Base-by-base conservation (phyloP, 35 echinoderm and acorn worm genomes). In the Apostichopus parvimensis region DNA sequence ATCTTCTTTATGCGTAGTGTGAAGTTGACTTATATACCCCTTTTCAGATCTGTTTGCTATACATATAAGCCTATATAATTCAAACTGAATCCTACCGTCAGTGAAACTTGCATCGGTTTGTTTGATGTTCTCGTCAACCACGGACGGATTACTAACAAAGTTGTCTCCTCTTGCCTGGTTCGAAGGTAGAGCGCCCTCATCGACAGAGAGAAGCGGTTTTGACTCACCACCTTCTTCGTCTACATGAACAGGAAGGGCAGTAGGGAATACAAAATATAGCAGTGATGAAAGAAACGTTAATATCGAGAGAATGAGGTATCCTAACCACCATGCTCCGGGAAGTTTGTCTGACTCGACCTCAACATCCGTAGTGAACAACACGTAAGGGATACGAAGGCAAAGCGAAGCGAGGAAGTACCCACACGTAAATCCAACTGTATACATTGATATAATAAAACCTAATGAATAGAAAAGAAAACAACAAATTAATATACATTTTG, bases 281-380 rank as follows among this genome's bases (percentile, higher is more conserved):
- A 64, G 10, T 62, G 85, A 8, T 26, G 85, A n/a, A 0, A 87
- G 10, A 18, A 87, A 71, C 13, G 25, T 57, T 6, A 87, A 15
- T 14, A 57, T 11, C 57, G 85, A 68, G 6, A 87, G 6, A 6
- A 87, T 15, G 9, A 87, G 15, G 85, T 86, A 86, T 15, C 83
- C 83, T 54, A 86, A 55, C 83, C 83, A 86, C 83, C 83, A 86
- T 28, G 83, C 83, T 5, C 83, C 83, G 4, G 83, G 83, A 57
- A 86, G 83, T 58, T 58, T 65, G 55, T 12, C 14, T 57, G 45
- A 9, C 53, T 86, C 83, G 6, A 86, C 55, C 10, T 25, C 83
- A 54, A 57, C 83, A 6, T 57, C 55, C 22, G 58, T 11, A 60
- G 14, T 17, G 6, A 56, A 15, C 15, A 65, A 25, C 8, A 56